Base-by-base conservation (phyloP, 2,797 vertebrate genomes). In the Phataginus tetradactyla region DNA sequence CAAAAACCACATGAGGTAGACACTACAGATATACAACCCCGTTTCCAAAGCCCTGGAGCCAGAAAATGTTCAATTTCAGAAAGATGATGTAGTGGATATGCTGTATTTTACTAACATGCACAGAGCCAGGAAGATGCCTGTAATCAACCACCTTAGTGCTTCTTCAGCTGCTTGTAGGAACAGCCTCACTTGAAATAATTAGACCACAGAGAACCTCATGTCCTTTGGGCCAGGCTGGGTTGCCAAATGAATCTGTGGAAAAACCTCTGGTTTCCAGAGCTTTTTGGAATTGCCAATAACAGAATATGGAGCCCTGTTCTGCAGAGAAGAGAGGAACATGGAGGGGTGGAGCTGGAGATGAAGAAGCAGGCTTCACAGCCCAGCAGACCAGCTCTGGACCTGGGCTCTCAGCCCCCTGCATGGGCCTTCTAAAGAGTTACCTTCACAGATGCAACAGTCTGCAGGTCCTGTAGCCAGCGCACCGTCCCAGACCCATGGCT, bases 21-120 rank as follows among this genome's bases (percentile, higher is more conserved):
- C 0, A 5, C 32, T 13, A 3, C 29, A 49, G 23, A 45, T 1
- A 66, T 3, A 4, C 5, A 42, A 4, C 13, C n/a, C 3, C 0
- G 66, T 53, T 75, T 5, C 61, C 49, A 66, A 21, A 51, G 53
- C 49, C 29, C n/a, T 10, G 11, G 32, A 49, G 59, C 21, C 37
- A 39, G 49, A 57, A 29, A 37, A 21, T 21, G 12, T 20, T 27
- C 9, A 21, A 42, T 71, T 72, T 64, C 20, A 25, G 74, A 13
- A 64, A 71, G 93, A 61, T 6, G 71, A 83, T 17, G 77, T 2
- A 3, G 74, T 0, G 1, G 42, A 21, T 3, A 3, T 12, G 23
- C 45, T 27, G 2, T 18, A 6, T 12, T 8, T 25, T n/a, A n/a
- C 20, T 14, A n/a, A 63, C 3, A 8, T 7, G 10, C 32, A 17